phyloP scores from a whole-genome alignment of 2,113 vertebrate species.

The Ammodytes marinus region DNA sequence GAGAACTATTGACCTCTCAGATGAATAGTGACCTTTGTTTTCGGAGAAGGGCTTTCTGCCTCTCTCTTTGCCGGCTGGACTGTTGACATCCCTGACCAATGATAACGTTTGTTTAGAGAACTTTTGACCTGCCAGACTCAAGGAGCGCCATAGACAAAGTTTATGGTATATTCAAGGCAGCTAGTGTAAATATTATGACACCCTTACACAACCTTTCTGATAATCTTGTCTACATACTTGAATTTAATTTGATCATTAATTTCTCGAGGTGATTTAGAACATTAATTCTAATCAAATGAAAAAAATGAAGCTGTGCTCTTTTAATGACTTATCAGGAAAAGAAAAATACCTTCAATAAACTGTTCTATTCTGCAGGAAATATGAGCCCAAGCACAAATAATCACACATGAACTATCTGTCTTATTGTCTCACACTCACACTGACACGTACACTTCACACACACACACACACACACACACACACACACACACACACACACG shows the following conservation, averaged over 20 bases:
- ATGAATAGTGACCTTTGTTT: slow-evolving; percentile 77
- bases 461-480: slow-evolving; percentile 22
- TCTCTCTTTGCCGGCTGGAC: slow-evolving; percentile 43
- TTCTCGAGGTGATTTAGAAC: neutral
- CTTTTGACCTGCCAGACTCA: slow-evolving; percentile 72
- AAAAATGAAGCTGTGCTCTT: neutral
- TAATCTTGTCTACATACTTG: slow-evolving; percentile 1
- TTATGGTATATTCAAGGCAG: slow-evolving; percentile 34
- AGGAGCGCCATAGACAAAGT: slow-evolving; percentile 39
- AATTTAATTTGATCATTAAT: neutral
- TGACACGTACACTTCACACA: neutral
- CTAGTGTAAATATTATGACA: slow-evolving; percentile 54
- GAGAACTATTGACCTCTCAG: slow-evolving; percentile 75
- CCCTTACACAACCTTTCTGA: slow-evolving; percentile 21
- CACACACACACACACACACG: slow-evolving; percentile 8
- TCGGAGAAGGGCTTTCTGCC: slow-evolving; percentile 33
- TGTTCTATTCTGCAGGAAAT: slow-evolving; percentile 2
- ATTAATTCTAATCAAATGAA: neutral
- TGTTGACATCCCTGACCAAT: slow-evolving; percentile 70
- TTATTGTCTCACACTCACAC: neutral
- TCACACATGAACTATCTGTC: neutral
- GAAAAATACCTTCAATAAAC: neutral
- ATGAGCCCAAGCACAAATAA: slow-evolving; percentile 10
- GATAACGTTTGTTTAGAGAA: slow-evolving; percentile 71
- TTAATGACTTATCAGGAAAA: neutral